These are phyloP conservation scores for Platyura marginata DNA, from an alignment of 1,140 invertebrate genomes.

Conservation along the genomic window DNA sequence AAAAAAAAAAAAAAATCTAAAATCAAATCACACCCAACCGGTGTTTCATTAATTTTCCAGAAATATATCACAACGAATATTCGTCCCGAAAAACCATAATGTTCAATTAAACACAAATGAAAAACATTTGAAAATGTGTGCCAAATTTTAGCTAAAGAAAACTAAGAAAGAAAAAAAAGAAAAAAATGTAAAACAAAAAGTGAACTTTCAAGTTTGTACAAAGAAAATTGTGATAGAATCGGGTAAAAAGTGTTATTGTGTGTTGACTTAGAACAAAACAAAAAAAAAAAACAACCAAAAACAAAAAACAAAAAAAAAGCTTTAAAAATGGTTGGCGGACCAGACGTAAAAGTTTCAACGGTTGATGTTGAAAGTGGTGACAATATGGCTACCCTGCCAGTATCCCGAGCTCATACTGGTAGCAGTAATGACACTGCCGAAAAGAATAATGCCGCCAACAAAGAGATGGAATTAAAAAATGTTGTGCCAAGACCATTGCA, in stretches of 20 bases:
- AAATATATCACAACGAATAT: not conserved
- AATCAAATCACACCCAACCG: not conserved
- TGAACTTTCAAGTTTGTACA: not conserved
- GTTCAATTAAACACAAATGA: not conserved
- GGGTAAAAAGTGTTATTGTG: not conserved
- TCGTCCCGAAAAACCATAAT: not conserved
- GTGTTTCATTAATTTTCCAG: not conserved
- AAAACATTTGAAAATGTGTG: not conserved
- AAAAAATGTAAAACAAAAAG: not conserved
- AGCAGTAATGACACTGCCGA: slow-evolving; percentile 48
- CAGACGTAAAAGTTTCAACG: slow-evolving; percentile 69
- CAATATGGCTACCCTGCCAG: slow-evolving; percentile 70
- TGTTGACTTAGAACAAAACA: not conserved
- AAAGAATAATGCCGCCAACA: slow-evolving; percentile 62
- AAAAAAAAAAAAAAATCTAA: not conserved
- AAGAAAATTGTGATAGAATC: not conserved
- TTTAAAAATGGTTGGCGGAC: slow-evolving; percentile 41
- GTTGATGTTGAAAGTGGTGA: slow-evolving; percentile 63
- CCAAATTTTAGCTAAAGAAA: not conserved
- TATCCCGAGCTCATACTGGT: slow-evolving; percentile 41
- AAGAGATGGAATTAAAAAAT: slow-evolving; percentile 71
- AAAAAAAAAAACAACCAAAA: not conserved
- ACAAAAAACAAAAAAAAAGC: not conserved
- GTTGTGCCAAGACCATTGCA: slow-evolving; percentile 61
- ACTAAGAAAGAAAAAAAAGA: not conserved